Conservation (phyloP, 2,888 invertebrate species). For the Acanthosepion pharaonis region DNA sequence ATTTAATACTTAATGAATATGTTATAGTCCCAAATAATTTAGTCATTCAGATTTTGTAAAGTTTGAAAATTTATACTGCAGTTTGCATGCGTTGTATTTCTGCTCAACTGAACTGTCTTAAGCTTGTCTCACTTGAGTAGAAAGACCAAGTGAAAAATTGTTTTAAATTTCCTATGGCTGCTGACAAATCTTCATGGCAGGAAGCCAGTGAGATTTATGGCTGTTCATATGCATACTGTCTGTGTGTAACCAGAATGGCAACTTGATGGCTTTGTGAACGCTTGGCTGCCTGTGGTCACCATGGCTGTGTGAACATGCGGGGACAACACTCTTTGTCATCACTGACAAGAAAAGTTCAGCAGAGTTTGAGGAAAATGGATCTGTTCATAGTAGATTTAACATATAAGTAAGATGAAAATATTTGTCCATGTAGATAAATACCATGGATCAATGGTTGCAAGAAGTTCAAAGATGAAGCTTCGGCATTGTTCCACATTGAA, state of each 20-base stretch:
- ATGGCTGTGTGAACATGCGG: not conserved
- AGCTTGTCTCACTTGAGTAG: not conserved
- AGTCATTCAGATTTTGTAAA: too few relatives aligned
- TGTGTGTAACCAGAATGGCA: conserved; percentile 5
- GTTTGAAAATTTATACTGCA: too few relatives aligned
- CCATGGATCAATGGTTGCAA: too few relatives aligned
- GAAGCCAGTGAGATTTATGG: not conserved
- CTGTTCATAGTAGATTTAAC: not conserved
- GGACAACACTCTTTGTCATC: not conserved
- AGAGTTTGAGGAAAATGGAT: not conserved
- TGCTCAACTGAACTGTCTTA: not conserved
- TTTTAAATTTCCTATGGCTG: not conserved
- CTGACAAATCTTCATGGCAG: not conserved
- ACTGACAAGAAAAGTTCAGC: not conserved
- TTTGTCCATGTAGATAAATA: too few relatives aligned
- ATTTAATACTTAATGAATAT: too few relatives aligned
- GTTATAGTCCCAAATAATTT: too few relatives aligned
- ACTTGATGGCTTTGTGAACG: not conserved
- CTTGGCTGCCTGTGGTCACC: not conserved
- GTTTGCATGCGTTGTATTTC: not conserved
- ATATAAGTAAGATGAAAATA: not conserved
- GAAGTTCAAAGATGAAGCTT: too few relatives aligned
- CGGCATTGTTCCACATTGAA: too few relatives aligned
- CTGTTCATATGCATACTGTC: not conserved
- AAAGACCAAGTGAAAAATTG: not conserved